Conservation (phyloP, 2,113 vertebrate genomes). For the Zootoca vivipara region DNA sequence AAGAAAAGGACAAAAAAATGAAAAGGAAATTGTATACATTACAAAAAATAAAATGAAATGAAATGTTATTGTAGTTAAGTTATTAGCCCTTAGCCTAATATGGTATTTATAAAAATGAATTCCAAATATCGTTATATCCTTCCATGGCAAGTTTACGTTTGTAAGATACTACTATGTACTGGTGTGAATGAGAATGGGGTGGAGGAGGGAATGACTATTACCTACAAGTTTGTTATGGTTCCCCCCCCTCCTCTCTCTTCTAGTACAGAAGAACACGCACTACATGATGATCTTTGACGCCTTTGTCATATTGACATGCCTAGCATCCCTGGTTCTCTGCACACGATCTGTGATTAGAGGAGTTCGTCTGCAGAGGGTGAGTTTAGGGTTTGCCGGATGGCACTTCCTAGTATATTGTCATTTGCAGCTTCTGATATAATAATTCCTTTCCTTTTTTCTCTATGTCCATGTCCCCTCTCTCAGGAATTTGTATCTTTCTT, state of each 20-base stretch:
- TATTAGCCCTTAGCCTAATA: no score
- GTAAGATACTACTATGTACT: no score
- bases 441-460: constrained; percentile 19
- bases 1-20: no score
- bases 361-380: constrained; percentile 86
- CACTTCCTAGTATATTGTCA: constrained; percentile 10
- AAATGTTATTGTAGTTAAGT: no score
- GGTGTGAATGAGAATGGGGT: neutral
- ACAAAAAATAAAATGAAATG: no score
- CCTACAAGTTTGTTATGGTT: neutral
- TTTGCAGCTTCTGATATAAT: constrained; percentile 5
- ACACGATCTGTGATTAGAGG: constrained; percentile 85
- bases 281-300: constrained; percentile 87
- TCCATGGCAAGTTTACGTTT: no score
- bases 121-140: no score
- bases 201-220: neutral
- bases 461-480: neutral
- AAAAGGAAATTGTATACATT: no score
- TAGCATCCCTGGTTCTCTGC: constrained; percentile 87
- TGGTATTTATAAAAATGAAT: no score
- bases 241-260: neutral
- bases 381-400: constrained; percentile 50
- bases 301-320: constrained; percentile 86
- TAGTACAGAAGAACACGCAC: constrained; percentile 88
- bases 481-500: constrained; percentile 91